A percentile compares a stretch with the other conserved stretches of the same genome.
These are phyloP conservation scores for Portunus trituberculatus DNA, from an alignment of 1,140 invertebrate genomes.

Conservation along the genomic window DNA sequence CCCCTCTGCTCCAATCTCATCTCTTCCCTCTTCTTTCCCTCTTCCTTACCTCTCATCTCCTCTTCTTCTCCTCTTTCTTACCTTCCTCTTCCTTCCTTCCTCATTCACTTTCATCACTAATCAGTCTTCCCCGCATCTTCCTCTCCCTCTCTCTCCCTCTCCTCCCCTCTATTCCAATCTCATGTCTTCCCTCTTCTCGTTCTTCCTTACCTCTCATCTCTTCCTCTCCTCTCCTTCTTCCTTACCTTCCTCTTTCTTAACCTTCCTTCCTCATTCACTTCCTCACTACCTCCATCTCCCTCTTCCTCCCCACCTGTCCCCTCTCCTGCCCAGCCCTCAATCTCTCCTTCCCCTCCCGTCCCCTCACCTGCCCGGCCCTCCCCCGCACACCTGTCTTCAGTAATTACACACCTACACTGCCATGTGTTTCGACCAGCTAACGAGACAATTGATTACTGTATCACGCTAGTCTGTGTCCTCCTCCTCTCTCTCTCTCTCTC, in stretches of 20 bases:
- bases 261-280: neutral
- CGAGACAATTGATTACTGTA: slow-evolving; percentile 59
- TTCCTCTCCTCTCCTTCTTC: neutral
- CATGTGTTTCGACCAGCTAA: neutral
- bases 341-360: neutral
- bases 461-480: slow-evolving; percentile 31
- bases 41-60: neutral
- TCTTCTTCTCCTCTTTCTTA: neutral
- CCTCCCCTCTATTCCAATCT: neutral
- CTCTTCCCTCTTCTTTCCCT: neutral
- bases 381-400: neutral
- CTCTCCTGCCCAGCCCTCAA: neutral
- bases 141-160: neutral
- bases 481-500: neutral
- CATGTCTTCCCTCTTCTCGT: neutral
- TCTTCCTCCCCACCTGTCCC: neutral
- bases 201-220: neutral
- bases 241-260: neutral
- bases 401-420: neutral
- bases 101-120: neutral
- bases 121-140: too few species aligned
- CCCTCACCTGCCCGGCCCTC: neutral
- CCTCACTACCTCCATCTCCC: neutral
- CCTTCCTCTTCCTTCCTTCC: neutral
- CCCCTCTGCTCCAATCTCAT: neutral